These are phyloP conservation scores for Thereva unica DNA, from an alignment of 2,888 invertebrate genomes.

Conservation along the genomic window DNA sequence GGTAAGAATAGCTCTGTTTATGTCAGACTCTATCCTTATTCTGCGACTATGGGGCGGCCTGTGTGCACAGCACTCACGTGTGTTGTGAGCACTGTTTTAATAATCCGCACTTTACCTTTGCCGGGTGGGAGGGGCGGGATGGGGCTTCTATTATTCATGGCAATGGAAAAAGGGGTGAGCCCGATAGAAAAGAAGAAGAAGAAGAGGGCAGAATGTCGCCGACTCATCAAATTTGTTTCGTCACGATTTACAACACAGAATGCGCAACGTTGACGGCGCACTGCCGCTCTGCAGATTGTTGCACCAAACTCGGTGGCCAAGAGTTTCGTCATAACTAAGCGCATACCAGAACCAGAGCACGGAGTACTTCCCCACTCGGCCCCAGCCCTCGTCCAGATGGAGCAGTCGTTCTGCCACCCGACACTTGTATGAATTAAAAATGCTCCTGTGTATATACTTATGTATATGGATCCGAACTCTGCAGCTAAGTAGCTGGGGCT, in stretches of 20 bases:
- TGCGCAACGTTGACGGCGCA: conserved; percentile 36
- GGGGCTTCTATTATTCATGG: no score
- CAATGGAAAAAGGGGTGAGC: no score
- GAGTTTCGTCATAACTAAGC: conserved; percentile 30
- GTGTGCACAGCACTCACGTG: no score
- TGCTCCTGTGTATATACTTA: conserved; percentile 2
- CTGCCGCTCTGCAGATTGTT: conserved; percentile 35
- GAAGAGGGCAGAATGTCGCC: conserved; percentile 8
- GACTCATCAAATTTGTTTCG: conserved; percentile 26
- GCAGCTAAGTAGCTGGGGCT: no score
- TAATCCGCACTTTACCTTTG: no score
- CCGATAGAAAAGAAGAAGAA: no score
- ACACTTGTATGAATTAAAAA: conserved; percentile 27
- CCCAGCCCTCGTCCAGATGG: not conserved
- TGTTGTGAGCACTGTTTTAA: no score
- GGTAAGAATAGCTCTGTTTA: no score
- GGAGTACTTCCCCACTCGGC: not conserved
- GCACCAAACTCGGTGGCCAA: conserved; percentile 33
- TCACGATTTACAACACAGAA: conserved; percentile 30
- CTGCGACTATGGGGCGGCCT: no score
- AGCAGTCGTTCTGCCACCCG: conserved; percentile 1
- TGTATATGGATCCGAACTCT: no score
- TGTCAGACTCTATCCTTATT: no score
- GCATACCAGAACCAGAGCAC: conserved; percentile 5
- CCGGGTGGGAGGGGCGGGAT: no score